Percentiles rank a stretch among this genome's conserved stretches.
phyloP scores from a whole-genome alignment of 2,113 vertebrate genomes.

The Ovis canadensis region DNA sequence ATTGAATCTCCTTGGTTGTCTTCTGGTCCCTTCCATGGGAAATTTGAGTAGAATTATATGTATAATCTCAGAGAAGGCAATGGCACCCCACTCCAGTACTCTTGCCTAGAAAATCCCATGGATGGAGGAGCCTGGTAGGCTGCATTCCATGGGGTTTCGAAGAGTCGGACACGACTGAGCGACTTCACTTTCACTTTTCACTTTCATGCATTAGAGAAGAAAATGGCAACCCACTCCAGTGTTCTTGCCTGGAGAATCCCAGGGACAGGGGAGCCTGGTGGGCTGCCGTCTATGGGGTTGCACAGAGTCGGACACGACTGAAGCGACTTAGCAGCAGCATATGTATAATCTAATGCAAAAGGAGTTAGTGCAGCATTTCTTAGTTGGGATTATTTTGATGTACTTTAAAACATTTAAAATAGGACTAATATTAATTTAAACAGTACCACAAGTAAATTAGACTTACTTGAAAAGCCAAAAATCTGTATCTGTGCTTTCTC shows the following conservation, averaged over 20 bases:
- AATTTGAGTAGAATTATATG: background rate
- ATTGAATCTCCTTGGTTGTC: background rate
- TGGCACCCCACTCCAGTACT: too few relatives aligned
- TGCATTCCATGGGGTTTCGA: too few relatives aligned
- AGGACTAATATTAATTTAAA: background rate
- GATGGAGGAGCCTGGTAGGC: too few relatives aligned
- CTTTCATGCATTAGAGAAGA: too few relatives aligned
- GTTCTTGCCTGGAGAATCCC: too few relatives aligned
- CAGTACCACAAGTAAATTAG: background rate
- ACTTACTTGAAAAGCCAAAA: background rate
- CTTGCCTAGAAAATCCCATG: too few relatives aligned
- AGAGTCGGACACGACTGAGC: too few relatives aligned
- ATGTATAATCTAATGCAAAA: background rate
- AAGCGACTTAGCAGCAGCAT: background rate
- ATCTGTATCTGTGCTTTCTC: background rate
- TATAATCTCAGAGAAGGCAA: background rate
- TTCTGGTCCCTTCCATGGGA: background rate
- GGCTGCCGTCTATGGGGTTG: too few relatives aligned
- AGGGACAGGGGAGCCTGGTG: too few relatives aligned
- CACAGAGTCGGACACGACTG: too few relatives aligned
- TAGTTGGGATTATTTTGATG: background rate
- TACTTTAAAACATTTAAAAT: slow-evolving; percentile 15
- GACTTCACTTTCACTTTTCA: too few relatives aligned
- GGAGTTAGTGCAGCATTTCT: background rate
- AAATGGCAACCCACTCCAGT: too few relatives aligned